Evolutionary conservation across 2,797 vertebrate genomes (phyloP), one percentile per base, ranked within the genome.

Genomic region (Cyclura pinguis): DNA sequence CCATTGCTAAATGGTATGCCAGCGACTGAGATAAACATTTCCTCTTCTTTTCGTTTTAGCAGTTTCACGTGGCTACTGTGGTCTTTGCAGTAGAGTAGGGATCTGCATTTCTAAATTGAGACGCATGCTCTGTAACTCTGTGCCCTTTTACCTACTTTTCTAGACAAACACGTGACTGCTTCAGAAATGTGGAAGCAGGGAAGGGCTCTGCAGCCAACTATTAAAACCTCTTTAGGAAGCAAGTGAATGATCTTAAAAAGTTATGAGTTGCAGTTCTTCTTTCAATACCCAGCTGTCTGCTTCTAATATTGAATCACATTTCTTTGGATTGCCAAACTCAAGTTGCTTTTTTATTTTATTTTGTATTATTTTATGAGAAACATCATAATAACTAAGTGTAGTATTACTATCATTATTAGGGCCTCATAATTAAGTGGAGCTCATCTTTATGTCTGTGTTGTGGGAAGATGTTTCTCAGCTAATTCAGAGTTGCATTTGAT

Each of bases 131-230:
- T 14, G 84, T 62, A 18, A 69, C 80, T 20, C 47, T 0, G 20
- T 77, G 93, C 93, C 94, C 94, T 96, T 96, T 96, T 13, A 42
- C 95, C 96, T 87, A 94, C 91, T 96, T 96, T 3, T 88, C 69
- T 78, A 3, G 8, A 85, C 59, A 0, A 74, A 35, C 90, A 88
- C 77, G 93, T 80, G 92, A 93, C 89, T 0, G 77, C 22, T 27
- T 64, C 47, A 81, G 90, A 95, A 93, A 95, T 89, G 94, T 95
- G 0, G 84, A 89, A 69, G 50, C 84, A 88, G 94, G 92, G 95
- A 92, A 92, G 42, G 88, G 84, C 0, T 1, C 6, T 0, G 88
- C 77, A 18, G 87, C 57, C 67, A 90, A 24, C 0, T 78, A 72
- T 52, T 47, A 84, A 64, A 9, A 85, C 81, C 55, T 89, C 86